phyloP scores from a whole-genome alignment of 2,797 vertebrate genomes.

The Oophaga sylvatica region DNA sequence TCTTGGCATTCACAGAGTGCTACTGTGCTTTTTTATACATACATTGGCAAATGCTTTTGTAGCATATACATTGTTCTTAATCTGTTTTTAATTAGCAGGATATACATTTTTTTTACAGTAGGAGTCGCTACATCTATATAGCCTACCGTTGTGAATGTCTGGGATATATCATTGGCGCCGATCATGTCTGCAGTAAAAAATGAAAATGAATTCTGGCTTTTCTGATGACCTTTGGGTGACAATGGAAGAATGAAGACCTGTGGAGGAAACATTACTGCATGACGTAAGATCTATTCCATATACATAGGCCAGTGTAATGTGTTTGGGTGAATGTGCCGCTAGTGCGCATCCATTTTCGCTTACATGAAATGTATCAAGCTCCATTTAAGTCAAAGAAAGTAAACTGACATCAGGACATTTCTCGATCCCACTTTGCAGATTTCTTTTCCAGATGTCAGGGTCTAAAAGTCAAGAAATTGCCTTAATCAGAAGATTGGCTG shows the following conservation, averaged over 20 bases:
- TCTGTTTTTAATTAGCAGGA: no score
- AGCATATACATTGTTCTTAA: no score
- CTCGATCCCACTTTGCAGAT: constrained; percentile 16
- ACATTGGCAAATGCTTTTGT: no score
- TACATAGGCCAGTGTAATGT: constrained; percentile 15
- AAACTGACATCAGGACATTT: constrained; percentile 37
- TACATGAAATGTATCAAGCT: constrained; percentile 28
- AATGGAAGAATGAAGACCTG: constrained; percentile 19
- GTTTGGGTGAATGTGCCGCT: constrained; percentile 2
- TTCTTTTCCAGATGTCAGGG: constrained; percentile 54
- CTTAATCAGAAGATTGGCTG: constrained; percentile 55
- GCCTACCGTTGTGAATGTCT: no score
- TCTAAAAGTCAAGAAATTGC: constrained; percentile 43
- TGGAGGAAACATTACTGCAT: constrained; percentile 27
- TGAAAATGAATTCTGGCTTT: not conserved
- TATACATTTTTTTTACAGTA: no score
- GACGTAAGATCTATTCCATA: constrained; percentile 24
- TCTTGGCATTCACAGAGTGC: no score
- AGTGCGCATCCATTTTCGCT: constrained; percentile 21
- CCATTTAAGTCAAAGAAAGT: constrained; percentile 32
- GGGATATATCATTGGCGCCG: no score
- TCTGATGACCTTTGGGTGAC: constrained; percentile 21
- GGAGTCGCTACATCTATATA: no score
- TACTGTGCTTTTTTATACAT: no score
- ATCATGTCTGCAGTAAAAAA: not conserved